Conservation (phyloP, 35 echinoderm and acorn worm genomes). For the Eucidaris tribuloides region DNA sequence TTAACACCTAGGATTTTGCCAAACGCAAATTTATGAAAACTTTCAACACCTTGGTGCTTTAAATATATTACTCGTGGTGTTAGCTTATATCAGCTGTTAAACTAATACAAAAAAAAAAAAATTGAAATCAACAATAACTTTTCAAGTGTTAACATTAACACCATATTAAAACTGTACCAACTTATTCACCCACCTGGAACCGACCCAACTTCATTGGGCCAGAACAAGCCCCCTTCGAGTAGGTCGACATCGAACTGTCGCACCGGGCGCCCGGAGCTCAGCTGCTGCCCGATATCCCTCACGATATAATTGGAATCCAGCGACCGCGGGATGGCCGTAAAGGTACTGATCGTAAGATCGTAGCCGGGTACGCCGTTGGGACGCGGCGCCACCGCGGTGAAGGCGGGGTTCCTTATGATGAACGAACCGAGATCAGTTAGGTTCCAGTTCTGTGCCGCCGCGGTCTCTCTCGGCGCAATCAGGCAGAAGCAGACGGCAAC, state of each 20-base stretch:
- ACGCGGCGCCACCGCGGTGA: background rate
- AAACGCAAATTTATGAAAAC: too few species aligned
- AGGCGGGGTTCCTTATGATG: background rate
- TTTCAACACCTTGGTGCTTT: too few species aligned
- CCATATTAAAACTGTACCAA: too few species aligned
- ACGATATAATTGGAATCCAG: constrained; percentile 56
- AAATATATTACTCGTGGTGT: too few species aligned
- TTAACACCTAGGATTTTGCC: too few species aligned
- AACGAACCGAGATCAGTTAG: background rate
- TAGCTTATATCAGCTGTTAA: too few species aligned
- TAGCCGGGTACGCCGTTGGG: background rate
- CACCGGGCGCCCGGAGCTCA: background rate
- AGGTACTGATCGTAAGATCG: constrained; percentile 69
- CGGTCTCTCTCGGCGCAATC: too few species aligned
- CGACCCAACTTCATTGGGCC: constrained; percentile 80
- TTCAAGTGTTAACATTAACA: too few species aligned
- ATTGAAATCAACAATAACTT: too few species aligned
- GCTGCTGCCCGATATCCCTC: constrained; percentile 56
- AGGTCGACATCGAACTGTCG: constrained; percentile 30
- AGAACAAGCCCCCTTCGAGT: constrained; percentile 27
- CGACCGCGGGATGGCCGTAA: constrained; percentile 29
- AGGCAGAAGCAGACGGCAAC: too few species aligned
- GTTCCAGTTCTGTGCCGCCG: background rate
- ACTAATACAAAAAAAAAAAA: too few species aligned
- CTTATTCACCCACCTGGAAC: constrained; percentile 70